Evolutionary conservation across 2,888 invertebrate genomes (phyloP), one percentile per base, ranked within the genome.

Genomic region (Penaeus monodon): DNA sequence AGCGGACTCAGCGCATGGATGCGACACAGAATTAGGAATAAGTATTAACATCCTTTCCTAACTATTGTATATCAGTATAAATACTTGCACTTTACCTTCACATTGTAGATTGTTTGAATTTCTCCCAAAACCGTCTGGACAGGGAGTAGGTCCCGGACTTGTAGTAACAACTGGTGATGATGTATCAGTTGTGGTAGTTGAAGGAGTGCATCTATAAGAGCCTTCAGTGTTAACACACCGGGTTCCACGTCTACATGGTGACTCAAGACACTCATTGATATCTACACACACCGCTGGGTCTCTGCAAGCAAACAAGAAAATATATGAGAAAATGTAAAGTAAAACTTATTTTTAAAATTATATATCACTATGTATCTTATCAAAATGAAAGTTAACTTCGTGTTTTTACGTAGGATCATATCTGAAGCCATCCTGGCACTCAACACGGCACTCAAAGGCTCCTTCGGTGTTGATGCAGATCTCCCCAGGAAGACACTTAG

Each of bases 371-470:
- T 68, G 70, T 70, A 29, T 14, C 3, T 70, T n/a, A 27, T n/a
- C 0, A 24, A 12, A 74, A 74, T 24, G 4, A 29, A 22, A 74
- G 29, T 57, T n/a, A 27, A 70, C 27, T 49, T 17, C 0, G 20
- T 22, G 24, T 12, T 84, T 84, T 89, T 74, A 90, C 90, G 83
- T 85, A 27, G 88, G 86, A 78, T 86, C 88, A 76, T 88, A 88
- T 76, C 73, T 84, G 68, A 89, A 90, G 73, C 90, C 90, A 84
- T 88, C 88, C n/a, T 85, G 87, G 63, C 90, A 90, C 81, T 89
- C 89, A 22, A 89, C 88, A 14, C 89, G 87, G 27, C 89, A 90
- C 33, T 88, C 84, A 77, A 86, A 89, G 65, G 86, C 82, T 38
- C 90, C 89, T 6, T 84, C 84, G 6, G 89, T 89, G 83, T 90